Evolutionary conservation across 2,113 vertebrate species (phyloP).

Genomic region (Oreocharis arfaki): DNA sequence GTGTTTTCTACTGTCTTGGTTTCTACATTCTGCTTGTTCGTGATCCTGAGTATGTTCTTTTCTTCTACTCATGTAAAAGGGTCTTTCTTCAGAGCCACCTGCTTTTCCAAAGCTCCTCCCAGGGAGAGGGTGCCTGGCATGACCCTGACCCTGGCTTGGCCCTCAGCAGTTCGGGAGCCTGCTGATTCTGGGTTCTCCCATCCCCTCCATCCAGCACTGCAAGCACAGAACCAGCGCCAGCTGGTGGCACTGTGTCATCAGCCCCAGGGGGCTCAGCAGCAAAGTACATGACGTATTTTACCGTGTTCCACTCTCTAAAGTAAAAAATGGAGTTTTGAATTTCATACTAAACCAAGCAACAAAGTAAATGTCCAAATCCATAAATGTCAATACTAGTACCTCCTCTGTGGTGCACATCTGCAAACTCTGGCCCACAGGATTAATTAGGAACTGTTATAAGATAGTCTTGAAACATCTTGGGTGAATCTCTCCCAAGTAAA

Average conservation of each 20-base stretch:
- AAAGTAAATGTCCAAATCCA: neutral
- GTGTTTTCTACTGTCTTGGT: constrained; percentile 1
- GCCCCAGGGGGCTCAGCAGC: neutral
- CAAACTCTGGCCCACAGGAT: neutral
- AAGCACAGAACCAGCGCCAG: fast-evolving
- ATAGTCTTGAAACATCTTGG: neutral
- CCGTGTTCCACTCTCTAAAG: neutral
- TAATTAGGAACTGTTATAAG: neutral
- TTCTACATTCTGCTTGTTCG: constrained; percentile 47
- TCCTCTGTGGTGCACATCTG: neutral
- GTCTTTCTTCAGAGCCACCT: constrained; percentile 67
- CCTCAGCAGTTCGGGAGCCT: neutral
- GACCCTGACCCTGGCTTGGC: neutral
- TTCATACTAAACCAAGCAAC: neutral
- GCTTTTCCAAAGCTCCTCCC: constrained; percentile 78
- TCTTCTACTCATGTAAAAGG: constrained; percentile 64
- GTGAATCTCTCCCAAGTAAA: constrained; percentile 8
- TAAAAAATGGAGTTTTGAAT: neutral
- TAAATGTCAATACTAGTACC: neutral
- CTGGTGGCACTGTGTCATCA: neutral
- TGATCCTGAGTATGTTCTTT: constrained; percentile 52
- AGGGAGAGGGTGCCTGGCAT: neutral
- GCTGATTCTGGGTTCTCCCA: neutral
- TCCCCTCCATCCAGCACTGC: neutral
- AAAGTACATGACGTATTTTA: neutral